Evolutionary conservation across 2,888 invertebrate genomes (phyloP), one percentile per base, ranked within the genome.

Genomic region (Parapristionchus giblindavisi): DNA sequence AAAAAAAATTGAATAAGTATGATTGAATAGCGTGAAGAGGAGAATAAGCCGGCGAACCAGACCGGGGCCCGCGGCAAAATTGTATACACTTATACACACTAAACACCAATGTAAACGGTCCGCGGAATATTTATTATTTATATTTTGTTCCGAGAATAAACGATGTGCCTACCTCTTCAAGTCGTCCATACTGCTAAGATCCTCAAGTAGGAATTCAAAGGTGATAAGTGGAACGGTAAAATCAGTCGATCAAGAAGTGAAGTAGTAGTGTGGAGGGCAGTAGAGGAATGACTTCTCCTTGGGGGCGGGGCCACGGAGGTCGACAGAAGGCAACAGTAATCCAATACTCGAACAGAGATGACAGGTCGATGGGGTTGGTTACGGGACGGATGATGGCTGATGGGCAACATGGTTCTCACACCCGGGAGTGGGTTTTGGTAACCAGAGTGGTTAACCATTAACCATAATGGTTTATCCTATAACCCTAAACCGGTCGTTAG

Each of bases 71-170:
- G 2, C 54, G 32, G 32, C 32, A 29, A 60, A 61, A 43, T 65
- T 65, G 40, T 65, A 43, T 65, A 65, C 48, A 65, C 63, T 43
- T 21, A 24, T 24, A 24, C 63, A 17, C 61, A 34, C 38, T 61
- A 38, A 61, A 32, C 29, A 11, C 29, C 52, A 52, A 27, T 32
- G 34, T 43, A 40, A 65, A 40, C 43, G 32, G 21, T 29, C 43
- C 14, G 29, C 2, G 21, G 27, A 24, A 21, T 29, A 43, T 65
- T 40, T 65, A 65, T 38, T 21, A 61, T 4, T 36, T 43, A 43
- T 8, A 14, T 43, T 43, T 43, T 8, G 38, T 38, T 27, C 32
- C 0, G 5, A 2, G 8, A 24, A 14, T 27, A 65, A 36, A 11
- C 27, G 24, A 38, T 3, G 43, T 2, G 14, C 24, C 1, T 43